phyloP scores from a whole-genome alignment of 2,797 vertebrate species.

The Acropternis orthonyx region DNA sequence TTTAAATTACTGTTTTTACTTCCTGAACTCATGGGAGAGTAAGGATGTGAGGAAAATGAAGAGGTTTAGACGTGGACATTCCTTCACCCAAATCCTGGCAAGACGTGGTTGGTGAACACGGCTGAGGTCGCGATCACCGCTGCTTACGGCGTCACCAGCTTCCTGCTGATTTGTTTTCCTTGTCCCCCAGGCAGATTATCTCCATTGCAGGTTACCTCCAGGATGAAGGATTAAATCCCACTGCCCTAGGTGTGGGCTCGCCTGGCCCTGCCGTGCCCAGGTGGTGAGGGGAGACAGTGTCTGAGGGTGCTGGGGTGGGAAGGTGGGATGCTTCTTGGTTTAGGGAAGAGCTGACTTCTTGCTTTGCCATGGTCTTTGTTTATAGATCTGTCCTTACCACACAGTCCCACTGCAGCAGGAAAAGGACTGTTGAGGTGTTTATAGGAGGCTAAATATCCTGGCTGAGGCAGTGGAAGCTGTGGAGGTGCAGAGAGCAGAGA shows the following conservation, averaged over 20 bases:
- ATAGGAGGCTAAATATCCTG: background rate
- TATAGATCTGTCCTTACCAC: background rate
- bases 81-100: slow-evolving; percentile 23
- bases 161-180: slow-evolving; percentile 32
- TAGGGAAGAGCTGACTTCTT: background rate
- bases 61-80: slow-evolving; percentile 62
- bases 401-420: fast-evolving
- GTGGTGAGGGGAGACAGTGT: background rate
- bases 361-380: fast-evolving
- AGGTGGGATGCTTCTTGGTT: background rate
- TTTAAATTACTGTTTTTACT: slow-evolving; percentile 70
- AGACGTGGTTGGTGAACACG: slow-evolving; percentile 11
- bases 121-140: slow-evolving; percentile 11
- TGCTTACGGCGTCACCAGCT: slow-evolving; percentile 1
- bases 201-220: background rate
- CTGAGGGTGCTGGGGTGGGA: background rate
- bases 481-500: background rate
- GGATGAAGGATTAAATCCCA: background rate
- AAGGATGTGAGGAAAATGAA: slow-evolving; percentile 65
- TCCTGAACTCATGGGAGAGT: slow-evolving; percentile 70
- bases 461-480: background rate
- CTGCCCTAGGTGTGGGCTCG: background rate
- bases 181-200: background rate
- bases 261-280: background rate
- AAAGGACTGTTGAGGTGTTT: background rate